Base-by-base conservation (phyloP, 2,797 vertebrate genomes). In the Rhynchonycteris naso region DNA sequence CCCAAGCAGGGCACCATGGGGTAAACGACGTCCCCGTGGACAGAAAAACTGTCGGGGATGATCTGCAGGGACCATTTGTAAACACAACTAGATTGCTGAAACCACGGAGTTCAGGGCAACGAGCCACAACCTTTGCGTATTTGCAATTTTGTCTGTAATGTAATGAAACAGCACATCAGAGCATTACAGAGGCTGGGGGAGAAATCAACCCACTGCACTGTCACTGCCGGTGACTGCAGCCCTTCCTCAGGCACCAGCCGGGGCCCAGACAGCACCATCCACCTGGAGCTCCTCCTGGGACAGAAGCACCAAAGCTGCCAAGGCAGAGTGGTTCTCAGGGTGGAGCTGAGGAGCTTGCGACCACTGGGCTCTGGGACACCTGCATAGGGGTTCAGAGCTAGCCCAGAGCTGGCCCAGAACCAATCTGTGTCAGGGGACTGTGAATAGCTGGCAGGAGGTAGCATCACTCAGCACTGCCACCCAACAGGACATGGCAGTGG, bases 1-100 rank as follows among this genome's bases (percentile, higher is more conserved):
- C 66, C 21, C n/a, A n/a, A 22, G 33, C 28, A 0, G 24, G 76
- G 75, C 26, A 0, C 80, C 0, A 0, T 0, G 6, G 65, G 26
- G 33, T 5, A 8, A 28, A 26, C 50, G 5, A 1, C 1, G 4
- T 21, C 18, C 28, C n/a, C 18, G 4, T 0, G 4, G 7, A 56
- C 0, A 1, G 50, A 80, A 35, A 18, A 5, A 1, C 35, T 5
- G 28, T 1, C 5, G n/a, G 63, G 18, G 11, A 15, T 1, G 12
- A 33, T 9, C 33, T 4, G 16, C 30, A 24, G 6, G 6, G 68
- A 6, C 68, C 35, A 5, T 3, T 1, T 2, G 33, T 16, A 50
- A 47, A 54, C 7, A 47, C 0, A 1, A 50, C 47, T 8, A 19
- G 59, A 28, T 15, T 7, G 9, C 26, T 1, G 12, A 22, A 2